phyloP scores from a whole-genome alignment of 2,797 vertebrate species.

The Choloepus didactylus region DNA sequence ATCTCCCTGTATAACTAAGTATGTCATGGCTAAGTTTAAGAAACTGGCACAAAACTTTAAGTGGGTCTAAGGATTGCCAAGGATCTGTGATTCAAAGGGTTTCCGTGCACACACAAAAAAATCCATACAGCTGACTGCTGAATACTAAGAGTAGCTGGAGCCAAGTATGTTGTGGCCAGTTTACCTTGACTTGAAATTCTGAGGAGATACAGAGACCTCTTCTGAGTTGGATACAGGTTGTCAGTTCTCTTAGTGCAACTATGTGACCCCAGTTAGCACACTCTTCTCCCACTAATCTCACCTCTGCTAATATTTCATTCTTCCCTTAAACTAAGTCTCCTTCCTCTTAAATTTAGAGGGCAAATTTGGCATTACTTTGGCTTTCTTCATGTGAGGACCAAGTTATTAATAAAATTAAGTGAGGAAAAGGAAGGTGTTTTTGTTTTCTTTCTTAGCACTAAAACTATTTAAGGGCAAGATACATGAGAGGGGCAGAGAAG shows the following conservation, averaged over 20 bases:
- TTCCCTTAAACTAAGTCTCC: not conserved
- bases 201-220: not conserved
- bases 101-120: constrained; percentile 90
- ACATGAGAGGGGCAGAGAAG: not conserved
- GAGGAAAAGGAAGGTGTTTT: constrained; percentile 13
- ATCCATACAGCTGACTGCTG: constrained; percentile 91
- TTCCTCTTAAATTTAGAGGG: constrained; percentile 54
- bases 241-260: not conserved
- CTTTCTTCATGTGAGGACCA: constrained; percentile 31
- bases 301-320: not conserved
- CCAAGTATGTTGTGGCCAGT: constrained; percentile 91
- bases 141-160: constrained; percentile 91
- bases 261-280: not conserved
- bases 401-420: constrained; percentile 54
- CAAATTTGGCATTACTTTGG: not conserved
- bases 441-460: constrained; percentile 43
- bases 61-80: constrained; percentile 91
- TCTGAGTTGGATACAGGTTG: not conserved
- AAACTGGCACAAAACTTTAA: constrained; percentile 92
- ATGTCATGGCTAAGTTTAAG: constrained; percentile 92
- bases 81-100: constrained; percentile 89
- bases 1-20: constrained; percentile 89
- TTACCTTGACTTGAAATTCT: constrained; percentile 88
- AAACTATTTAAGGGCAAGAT: not conserved
- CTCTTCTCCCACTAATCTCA: constrained; percentile 16